Base-by-base conservation (phyloP, 2,888 invertebrate species). In the Callimorpha dominula region DNA sequence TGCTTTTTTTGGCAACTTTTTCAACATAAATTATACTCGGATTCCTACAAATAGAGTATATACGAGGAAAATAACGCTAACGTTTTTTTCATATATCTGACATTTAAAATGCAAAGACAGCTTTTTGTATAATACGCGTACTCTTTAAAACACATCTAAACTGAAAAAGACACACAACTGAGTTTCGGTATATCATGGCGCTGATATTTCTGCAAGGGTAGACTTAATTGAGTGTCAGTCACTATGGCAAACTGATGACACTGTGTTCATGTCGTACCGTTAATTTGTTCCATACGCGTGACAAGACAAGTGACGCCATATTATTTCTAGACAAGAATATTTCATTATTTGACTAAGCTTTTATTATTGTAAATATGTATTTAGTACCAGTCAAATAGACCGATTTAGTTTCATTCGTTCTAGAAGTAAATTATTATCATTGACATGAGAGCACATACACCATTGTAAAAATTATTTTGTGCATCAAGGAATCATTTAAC, bases 141-240 rank as follows among this genome's bases (percentile, higher is more conserved):
- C 6, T 17, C 60, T 63, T 70, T 20, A 52, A 65, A 20, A 31
- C 65, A 65, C 17, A 17, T 65, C 14, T 42, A 8, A 60, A 65
- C 43, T 65, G 68, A 60, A 50, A 60, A 12, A 62, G 15, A 31
- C n/a, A 66, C 43, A 54, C 62, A 31, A 50, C 62, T 63, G 20
- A 52, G 43, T 15, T 65, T 57, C 9, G 7, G 60, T 69, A 73
- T 65, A 69, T 66, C 31, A 67, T 66, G 6, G 67, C 49, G 63
- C 40, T 70, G 46, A 67, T 70, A 70, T 70, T 67, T 73, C 50
- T 73, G 70, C 73, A 20, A 49, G 67, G 63, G 73, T 70, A 67
- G 67, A 57, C 70, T 73, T 73, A 73, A 73, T 73, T 70, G 70
- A 57, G 70, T 73, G 73, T 73, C 73, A 73, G 67, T 73, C 70